Percentiles rank a stretch among this genome's conserved stretches.
Evolutionary conservation across 1,140 invertebrate genomes (phyloP).

Genomic region (Eueides isabella): DNA sequence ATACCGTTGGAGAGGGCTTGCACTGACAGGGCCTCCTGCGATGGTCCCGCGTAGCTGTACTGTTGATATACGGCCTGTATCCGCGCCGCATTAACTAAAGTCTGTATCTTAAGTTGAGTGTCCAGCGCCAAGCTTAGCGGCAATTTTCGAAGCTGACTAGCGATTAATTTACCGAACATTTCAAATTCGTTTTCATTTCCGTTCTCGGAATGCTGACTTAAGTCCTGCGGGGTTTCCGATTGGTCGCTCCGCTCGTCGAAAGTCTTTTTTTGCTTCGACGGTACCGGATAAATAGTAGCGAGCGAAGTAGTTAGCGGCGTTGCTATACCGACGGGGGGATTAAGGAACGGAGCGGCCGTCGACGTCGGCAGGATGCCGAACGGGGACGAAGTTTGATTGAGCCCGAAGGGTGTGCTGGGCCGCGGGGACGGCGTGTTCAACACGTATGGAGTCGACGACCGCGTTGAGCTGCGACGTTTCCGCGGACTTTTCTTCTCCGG

Average conservation of each 20-base stretch:
- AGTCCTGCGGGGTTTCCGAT: conserved; percentile 68
- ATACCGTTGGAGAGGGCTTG: conserved; percentile 76
- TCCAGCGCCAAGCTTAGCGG: conserved; percentile 75
- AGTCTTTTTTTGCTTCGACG: conserved; percentile 72
- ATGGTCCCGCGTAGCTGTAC: conserved; percentile 74
- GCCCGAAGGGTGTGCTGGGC: conserved; percentile 69
- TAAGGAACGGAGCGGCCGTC: conserved; percentile 65
- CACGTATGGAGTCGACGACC: conserved; percentile 76
- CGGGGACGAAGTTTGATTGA: conserved; percentile 60
- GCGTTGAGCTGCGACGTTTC: conserved; percentile 73
- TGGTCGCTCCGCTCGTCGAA: conserved; percentile 62
- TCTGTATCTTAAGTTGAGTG: conserved; percentile 77
- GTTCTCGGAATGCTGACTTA: conserved; percentile 74
- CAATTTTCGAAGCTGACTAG: conserved; percentile 73
- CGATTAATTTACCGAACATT: conserved; percentile 78
- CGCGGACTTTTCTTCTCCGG: conserved; percentile 76
- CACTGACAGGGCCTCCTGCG: conserved; percentile 71
- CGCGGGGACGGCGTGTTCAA: conserved; percentile 77
- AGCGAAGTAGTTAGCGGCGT: conserved; percentile 71
- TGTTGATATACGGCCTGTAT: conserved; percentile 78
- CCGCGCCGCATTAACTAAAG: conserved; percentile 73
- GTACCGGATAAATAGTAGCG: conserved; percentile 72
- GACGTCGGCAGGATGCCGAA: conserved; percentile 70
- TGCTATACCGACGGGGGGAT: conserved; percentile 73
- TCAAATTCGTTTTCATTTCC: conserved; percentile 78